Evolutionary conservation across 2,797 vertebrate genomes (phyloP).

Genomic region (Pachyuromys duprasi): DNA sequence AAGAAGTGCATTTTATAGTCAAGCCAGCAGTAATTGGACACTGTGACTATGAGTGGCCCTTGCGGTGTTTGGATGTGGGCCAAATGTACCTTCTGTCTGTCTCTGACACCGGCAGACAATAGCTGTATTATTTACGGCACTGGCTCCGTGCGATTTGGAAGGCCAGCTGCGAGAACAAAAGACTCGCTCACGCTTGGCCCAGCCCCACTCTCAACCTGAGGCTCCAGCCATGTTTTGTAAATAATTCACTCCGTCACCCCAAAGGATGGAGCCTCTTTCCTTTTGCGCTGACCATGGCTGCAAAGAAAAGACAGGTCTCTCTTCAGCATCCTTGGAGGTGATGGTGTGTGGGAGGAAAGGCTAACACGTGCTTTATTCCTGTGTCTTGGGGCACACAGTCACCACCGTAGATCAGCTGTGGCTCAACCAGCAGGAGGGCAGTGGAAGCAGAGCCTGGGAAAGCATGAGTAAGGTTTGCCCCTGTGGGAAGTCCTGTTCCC

Average conservation of each 20-base stretch:
- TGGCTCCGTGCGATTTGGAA: constrained; percentile 88
- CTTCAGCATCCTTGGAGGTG: neutral
- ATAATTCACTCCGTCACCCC: constrained; percentile 84
- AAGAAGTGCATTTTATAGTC: constrained; percentile 87
- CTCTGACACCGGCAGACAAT: constrained; percentile 90
- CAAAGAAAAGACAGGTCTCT: neutral
- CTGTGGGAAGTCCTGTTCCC: neutral
- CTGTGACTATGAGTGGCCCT: constrained; percentile 91
- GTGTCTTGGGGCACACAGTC: neutral
- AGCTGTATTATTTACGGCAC: constrained; percentile 90
- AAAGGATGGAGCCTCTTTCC: constrained; percentile 75
- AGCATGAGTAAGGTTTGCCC: neutral
- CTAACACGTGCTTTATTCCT: neutral
- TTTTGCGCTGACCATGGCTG: neutral
- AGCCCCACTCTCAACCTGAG: constrained; percentile 85
- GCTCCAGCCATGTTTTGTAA: constrained; percentile 86
- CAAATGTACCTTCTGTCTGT: constrained; percentile 93
- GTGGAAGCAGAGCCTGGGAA: neutral
- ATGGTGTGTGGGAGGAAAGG: neutral
- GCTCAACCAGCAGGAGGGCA: neutral
- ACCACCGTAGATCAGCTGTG: accelerated
- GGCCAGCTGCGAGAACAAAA: constrained; percentile 91
- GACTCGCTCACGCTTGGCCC: constrained; percentile 87
- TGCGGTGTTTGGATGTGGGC: constrained; percentile 88
- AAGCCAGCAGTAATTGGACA: constrained; percentile 91